Evolutionary conservation across 2,888 invertebrate genomes (phyloP), one percentile per base, ranked within the genome.

Genomic region (Byasa hedistus): DNA sequence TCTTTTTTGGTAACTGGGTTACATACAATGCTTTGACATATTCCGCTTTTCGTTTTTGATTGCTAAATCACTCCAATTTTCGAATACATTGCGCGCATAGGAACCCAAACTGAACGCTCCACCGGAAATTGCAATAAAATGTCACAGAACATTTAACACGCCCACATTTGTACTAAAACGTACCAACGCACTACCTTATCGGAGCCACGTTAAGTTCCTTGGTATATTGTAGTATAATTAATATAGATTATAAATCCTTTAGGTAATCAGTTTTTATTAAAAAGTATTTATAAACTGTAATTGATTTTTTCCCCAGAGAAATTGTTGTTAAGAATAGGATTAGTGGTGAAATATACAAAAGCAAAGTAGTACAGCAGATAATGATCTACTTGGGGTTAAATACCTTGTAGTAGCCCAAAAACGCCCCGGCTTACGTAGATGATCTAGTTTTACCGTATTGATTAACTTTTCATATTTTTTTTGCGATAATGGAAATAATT

Each of bases 121-220:
- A 48, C 44, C 23, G 66, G 63, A 55, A 66, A 63, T 66, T 55
- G 48, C 63, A 59, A 63, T 66, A 66, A 66, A 66, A 63, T 55
- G 59, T 22, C 51, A 55, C 59, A 32, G 62, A 22, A 59, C 62
- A 66, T 66, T 63, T 48, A 66, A 66, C 58, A 58, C 48, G 48
- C 51, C 66, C 57, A 66, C 66, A 63, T 63, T 51, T 48, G 62
- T 59, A 66, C 58, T 63, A 62, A 60, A 59, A 59, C 59, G 48
- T 32, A 36, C 58, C 27, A 23, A 62, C 58, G 62, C 59, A 21
- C 61, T 21, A 48, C 22, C 52, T 58, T 39, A 44, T 57, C 27
- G 27, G 0, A 39, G 44, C 56, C 56, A 7, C 21, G 32, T 36
- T 12, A n/a, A 7, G 5, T 15, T 7, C 12, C 36, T 8, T 21